Evolutionary conservation across 2,888 invertebrate species (phyloP), one percentile per base, ranked within the genome.

Genomic region (Tenthredo scrophulariae): DNA sequence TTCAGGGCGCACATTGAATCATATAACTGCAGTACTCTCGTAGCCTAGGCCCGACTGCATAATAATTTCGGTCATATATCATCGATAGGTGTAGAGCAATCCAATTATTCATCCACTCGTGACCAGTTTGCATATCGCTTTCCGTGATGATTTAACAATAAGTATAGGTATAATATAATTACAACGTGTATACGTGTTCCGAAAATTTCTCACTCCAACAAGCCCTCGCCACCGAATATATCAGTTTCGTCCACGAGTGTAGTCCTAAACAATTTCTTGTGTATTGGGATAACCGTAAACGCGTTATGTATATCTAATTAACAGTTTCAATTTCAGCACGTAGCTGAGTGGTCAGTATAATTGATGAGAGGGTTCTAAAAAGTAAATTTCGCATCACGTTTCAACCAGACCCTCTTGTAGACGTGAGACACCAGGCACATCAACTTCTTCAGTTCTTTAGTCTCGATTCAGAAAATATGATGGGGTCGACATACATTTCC

Each of bases 341-440:
- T 37, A 77, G 77, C 77, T 54, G 80, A 80, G 80, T 22, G 62
- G 58, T 62, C 80, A 37, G 80, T 40, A 80, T 80, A 80, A 80
- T 80, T 80, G 62, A 62, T 80, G 80, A 9, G 40, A 22, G 22
- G 80, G 33, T 58, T 58, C 33, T 62, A 40, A 58, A 62, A 40
- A 62, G 33, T 40, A 4, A 40, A 62, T 15, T 50, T 26, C 7
- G 18, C 33, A 67, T 67, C 67, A 33, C 33, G 67, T 67, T 67
- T 43, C 43, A n/a, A 29, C 10, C 72, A 22, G 22, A n/a, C n/a
- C 43, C 43, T 9, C n/a, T 37, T n/a, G n/a, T 18, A 9, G 37
- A 70, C 43, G 22, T 74, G 43, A 22, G 43, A 43, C 72, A 74
- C 13, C n/a, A 22, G 72, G 43, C 22, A 40, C 10, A 74, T 6